Evolutionary conservation across 2,888 invertebrate species (phyloP).

Genomic region (Cryptocheilus praepositus): DNA sequence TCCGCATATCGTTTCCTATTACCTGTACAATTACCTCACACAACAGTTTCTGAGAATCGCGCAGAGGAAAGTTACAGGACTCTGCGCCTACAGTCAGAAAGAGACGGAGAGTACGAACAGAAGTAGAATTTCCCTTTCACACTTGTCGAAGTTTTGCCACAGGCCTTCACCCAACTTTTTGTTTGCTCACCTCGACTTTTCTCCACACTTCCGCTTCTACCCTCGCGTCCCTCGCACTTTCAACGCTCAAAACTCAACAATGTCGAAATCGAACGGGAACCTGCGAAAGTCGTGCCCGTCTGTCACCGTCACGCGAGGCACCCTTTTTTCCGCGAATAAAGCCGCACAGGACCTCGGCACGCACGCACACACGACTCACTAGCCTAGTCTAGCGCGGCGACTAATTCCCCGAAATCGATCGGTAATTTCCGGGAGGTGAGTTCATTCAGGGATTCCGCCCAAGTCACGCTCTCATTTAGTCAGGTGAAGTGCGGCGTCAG

Average conservation of each 20-base stretch:
- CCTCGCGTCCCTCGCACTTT: not conserved
- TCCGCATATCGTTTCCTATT: too few species aligned
- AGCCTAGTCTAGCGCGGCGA: too few species aligned
- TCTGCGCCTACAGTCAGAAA: too few species aligned
- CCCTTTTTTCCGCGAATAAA: not conserved
- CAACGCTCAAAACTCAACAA: not conserved
- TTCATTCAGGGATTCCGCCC: slow-evolving; percentile 40
- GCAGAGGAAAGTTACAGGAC: too few species aligned
- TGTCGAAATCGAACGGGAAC: not conserved
- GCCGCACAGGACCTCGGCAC: not conserved
- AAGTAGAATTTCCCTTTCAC: too few species aligned
- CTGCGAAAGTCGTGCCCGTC: not conserved
- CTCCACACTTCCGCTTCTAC: not conserved
- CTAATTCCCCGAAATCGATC: slow-evolving; percentile 40
- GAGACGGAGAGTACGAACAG: too few species aligned
- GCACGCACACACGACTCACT: too few species aligned
- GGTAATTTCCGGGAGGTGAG: slow-evolving; percentile 40
- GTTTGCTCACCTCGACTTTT: not conserved
- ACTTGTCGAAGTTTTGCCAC: too few species aligned
- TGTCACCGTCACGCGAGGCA: slow-evolving; percentile 4
- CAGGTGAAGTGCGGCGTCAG: not conserved
- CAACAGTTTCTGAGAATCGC: too few species aligned
- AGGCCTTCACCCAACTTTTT: too few species aligned
- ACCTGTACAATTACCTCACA: too few species aligned
- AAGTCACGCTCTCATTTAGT: slow-evolving; percentile 26